These are phyloP conservation scores for Pectinophora gossypiella DNA, from an alignment of 1,140 invertebrate genomes.

Conservation along the genomic window DNA sequence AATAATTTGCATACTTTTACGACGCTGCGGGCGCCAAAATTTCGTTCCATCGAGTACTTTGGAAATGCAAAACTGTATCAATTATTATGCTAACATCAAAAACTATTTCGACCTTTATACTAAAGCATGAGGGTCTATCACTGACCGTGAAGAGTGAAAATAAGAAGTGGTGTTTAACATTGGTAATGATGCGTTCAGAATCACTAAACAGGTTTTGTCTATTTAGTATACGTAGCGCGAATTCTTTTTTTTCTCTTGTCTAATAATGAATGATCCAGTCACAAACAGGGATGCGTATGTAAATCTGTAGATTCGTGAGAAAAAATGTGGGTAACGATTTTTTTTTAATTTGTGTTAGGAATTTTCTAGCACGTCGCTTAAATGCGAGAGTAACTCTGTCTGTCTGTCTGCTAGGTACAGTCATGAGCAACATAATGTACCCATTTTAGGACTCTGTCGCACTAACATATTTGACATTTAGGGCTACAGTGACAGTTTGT, in stretches of 20 bases:
- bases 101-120: constrained; percentile 18
- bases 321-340: constrained; percentile 18
- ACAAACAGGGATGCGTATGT: constrained; percentile 31
- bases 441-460: no score
- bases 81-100: constrained; percentile 8
- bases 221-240: constrained; percentile 48
- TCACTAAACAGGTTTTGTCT: constrained; percentile 63
- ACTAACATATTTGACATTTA: no score
- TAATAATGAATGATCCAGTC: constrained; percentile 48
- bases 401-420: no score
- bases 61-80: constrained; percentile 17
- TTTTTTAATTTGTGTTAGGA: background rate
- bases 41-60: constrained; percentile 29
- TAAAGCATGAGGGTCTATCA: constrained; percentile 13
- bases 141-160: background rate
- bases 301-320: constrained; percentile 50
- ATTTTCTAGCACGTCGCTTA: background rate
- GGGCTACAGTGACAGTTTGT: no score
- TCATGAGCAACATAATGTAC: no score
- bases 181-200: constrained; percentile 61
- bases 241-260: constrained; percentile 30
- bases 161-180: constrained; percentile 17
- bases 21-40: constrained; percentile 40
- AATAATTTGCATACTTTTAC: constrained; percentile 50
- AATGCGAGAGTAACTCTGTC: no score